phyloP scores from a whole-genome alignment of 2,113 vertebrate genomes.

The Eolophus roseicapilla region DNA sequence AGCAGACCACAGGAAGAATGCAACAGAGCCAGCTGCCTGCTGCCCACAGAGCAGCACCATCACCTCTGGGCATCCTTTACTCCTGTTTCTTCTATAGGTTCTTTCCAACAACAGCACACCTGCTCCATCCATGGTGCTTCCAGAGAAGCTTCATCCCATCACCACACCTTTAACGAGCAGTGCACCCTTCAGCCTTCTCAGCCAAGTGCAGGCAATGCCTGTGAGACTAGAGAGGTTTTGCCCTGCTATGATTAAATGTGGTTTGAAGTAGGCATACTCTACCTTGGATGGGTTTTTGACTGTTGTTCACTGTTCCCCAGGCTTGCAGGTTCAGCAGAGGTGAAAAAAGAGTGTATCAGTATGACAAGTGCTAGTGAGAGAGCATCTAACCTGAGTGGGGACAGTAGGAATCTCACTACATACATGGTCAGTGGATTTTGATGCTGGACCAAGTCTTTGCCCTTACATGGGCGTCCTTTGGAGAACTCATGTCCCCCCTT shows the following conservation, averaged over 20 bases:
- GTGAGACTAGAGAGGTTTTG: not conserved
- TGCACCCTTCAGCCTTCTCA: not conserved
- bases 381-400: not conserved
- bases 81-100: not conserved
- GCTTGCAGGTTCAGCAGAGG: not conserved
- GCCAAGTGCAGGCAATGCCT: not conserved
- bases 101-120: not conserved
- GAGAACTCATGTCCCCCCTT: accelerated
- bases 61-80: not conserved
- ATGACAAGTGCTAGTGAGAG: not conserved
- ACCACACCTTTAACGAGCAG: not conserved
- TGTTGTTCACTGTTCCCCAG: not conserved
- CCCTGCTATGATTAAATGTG: not conserved
- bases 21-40: not conserved
- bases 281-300: not conserved
- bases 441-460: not conserved
- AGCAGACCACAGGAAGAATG: not conserved
- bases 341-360: not conserved
- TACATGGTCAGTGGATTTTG: not conserved
- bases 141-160: not conserved
- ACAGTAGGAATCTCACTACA: not conserved
- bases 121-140: not conserved
- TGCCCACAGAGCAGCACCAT: not conserved
- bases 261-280: not conserved
- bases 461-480: not conserved